A percentile compares a stretch with the other conserved stretches of the same genome.
phyloP scores from a whole-genome alignment of 2,113 vertebrate species.

The Mus pahari region DNA sequence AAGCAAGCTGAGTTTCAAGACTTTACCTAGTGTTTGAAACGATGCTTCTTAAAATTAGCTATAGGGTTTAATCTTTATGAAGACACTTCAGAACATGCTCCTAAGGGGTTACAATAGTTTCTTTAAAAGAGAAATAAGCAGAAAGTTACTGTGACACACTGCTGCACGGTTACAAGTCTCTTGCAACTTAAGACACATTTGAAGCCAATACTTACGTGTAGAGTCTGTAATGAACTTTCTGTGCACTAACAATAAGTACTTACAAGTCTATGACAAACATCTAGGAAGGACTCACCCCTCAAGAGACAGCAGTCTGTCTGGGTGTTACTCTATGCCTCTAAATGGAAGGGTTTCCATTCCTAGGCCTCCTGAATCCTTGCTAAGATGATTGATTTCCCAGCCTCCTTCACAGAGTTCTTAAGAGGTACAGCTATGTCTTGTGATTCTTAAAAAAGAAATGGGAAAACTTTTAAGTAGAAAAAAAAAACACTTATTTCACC shows the following conservation, averaged over 20 bases:
- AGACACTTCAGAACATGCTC: slow-evolving; percentile 70
- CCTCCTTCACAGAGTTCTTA: slow-evolving; percentile 35
- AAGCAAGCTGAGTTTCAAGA: slow-evolving; percentile 85
- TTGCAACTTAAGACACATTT: slow-evolving; percentile 40
- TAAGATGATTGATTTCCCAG: background rate
- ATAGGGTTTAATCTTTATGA: slow-evolving; percentile 46
- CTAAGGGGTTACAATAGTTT: slow-evolving; percentile 64
- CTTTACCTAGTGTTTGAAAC: slow-evolving; percentile 80
- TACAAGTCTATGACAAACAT: slow-evolving; percentile 49
- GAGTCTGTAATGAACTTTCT: slow-evolving; percentile 48
- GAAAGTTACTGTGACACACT: background rate
- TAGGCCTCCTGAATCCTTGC: background rate
- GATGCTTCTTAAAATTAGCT: slow-evolving; percentile 77
- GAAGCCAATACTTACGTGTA: slow-evolving; percentile 55
- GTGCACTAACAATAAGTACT: slow-evolving; percentile 41
- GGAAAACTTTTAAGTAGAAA: slow-evolving; percentile 10
- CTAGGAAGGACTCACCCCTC: background rate
- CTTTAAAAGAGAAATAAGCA: slow-evolving; percentile 1
- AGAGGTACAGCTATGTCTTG: background rate
- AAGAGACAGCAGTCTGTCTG: slow-evolving; percentile 17
- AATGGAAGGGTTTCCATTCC: background rate
- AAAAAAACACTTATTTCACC: slow-evolving; percentile 26
- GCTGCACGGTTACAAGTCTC: background rate
- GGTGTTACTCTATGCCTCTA: slow-evolving; percentile 11
- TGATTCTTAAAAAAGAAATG: background rate